These are phyloP conservation scores for Drosophila persimilis DNA, from an alignment of 1,140 invertebrate species.

Conservation along the genomic window DNA sequence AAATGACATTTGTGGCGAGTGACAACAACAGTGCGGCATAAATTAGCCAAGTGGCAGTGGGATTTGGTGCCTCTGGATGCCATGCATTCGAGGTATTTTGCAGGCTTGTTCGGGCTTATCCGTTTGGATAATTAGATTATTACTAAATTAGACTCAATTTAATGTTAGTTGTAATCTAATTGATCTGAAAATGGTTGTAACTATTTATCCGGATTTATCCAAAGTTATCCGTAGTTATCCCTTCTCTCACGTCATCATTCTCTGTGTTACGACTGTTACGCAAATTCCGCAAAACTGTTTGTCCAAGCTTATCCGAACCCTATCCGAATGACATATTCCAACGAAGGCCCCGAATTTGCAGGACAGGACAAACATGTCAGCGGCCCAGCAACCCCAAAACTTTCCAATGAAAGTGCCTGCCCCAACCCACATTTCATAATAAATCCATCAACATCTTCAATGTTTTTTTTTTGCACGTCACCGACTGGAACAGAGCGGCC, in stretches of 20 bases:
- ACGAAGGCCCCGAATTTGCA: slow-evolving; percentile 30
- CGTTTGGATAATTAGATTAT: too few species aligned
- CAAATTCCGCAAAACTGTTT: slow-evolving; percentile 14
- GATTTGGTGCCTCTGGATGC: not conserved
- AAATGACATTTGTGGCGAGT: slow-evolving; percentile 53
- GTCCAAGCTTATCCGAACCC: slow-evolving; percentile 36
- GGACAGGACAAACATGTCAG: slow-evolving; percentile 46
- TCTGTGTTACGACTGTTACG: slow-evolving; percentile 15
- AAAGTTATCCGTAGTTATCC: not conserved
- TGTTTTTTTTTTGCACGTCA: slow-evolving; percentile 64
- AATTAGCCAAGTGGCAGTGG: slow-evolving; percentile 39
- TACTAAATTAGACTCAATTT: too few species aligned
- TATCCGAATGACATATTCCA: slow-evolving; percentile 31
- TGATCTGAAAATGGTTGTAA: not conserved
- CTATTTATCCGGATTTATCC: not conserved
- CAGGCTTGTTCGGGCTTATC: not conserved
- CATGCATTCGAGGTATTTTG: not conserved
- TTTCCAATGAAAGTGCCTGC: slow-evolving; percentile 65
- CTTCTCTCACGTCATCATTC: slow-evolving; percentile 12
- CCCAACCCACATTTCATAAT: slow-evolving; percentile 35
- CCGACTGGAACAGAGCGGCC: slow-evolving; percentile 34
- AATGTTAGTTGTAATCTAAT: not conserved
- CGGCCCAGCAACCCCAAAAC: slow-evolving; percentile 33
- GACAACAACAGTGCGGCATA: slow-evolving; percentile 48
- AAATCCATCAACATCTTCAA: slow-evolving; percentile 58